Percentiles rank a stretch among this genome's conserved stretches.
Conservation (phyloP, 2,888 invertebrate genomes). For the Sesamia inferens region DNA sequence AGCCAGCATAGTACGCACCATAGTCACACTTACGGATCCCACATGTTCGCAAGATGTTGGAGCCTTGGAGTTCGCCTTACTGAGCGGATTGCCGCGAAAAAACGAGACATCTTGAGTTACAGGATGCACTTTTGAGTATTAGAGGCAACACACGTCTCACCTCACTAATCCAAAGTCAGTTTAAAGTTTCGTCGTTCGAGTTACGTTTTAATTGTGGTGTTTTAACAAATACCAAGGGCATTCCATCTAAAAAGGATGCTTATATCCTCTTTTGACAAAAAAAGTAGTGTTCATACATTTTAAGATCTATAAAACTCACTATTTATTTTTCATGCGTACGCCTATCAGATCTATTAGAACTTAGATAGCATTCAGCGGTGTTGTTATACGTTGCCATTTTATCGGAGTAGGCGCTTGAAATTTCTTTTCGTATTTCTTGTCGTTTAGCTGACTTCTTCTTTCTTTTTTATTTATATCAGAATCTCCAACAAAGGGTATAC, state of each 20-base stretch:
- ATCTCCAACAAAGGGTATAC: no score
- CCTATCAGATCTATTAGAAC: constrained; percentile 25
- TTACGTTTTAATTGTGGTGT: constrained; percentile 56
- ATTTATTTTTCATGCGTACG: constrained; percentile 9
- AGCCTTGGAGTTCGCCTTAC: constrained; percentile 77
- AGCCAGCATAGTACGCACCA: constrained; percentile 76
- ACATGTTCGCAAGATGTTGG: constrained; percentile 88
- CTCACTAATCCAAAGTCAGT: constrained; percentile 69
- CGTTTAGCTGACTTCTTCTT: neutral
- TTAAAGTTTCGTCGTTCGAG: constrained; percentile 68
- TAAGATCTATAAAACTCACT: neutral
- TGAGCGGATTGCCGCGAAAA: constrained; percentile 84
- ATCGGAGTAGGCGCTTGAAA: constrained; percentile 40
- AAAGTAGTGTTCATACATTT: neutral
- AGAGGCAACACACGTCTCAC: constrained; percentile 66
- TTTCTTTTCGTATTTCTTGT: neutral
- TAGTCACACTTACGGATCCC: constrained; percentile 77
- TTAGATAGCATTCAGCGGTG: constrained; percentile 22
- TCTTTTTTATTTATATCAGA: no score
- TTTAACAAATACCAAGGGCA: neutral
- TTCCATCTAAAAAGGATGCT: neutral
- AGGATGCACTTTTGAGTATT: constrained; percentile 85
- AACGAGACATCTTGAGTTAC: constrained; percentile 86
- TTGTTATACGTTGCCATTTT: constrained; percentile 36
- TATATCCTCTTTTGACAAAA: neutral